A percentile compares a stretch with the other conserved stretches of the same genome.
These are phyloP conservation scores for Sarcophilus harrisii DNA, from an alignment of 2,797 vertebrate genomes.

Conservation along the genomic window DNA sequence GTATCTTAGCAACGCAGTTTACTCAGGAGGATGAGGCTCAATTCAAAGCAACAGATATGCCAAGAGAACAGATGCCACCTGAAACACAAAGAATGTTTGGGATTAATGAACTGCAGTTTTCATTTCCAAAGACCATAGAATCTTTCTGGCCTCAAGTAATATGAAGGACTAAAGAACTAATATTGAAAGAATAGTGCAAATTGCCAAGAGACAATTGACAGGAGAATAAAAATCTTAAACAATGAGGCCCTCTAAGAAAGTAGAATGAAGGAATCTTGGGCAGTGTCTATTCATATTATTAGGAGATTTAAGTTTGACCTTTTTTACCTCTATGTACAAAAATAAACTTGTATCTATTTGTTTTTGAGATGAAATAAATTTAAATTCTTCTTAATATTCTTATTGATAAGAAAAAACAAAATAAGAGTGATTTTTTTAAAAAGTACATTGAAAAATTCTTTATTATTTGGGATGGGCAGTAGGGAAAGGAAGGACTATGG, in stretches of 20 bases:
- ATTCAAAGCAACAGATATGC: constrained; percentile 70
- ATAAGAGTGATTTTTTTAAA: constrained; percentile 39
- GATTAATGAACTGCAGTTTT: constrained; percentile 76
- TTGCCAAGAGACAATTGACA: constrained; percentile 58
- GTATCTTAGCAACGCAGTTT: constrained; percentile 84
- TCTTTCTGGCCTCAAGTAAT: constrained; percentile 73
- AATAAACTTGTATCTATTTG: constrained; percentile 34
- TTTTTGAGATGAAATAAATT: constrained; percentile 50
- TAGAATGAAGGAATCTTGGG: constrained; percentile 66
- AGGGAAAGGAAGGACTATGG: not conserved
- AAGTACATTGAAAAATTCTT: constrained; percentile 46
- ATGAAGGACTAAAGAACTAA: constrained; percentile 61
- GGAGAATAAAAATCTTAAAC: constrained; percentile 64
- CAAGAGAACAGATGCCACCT: constrained; percentile 75
- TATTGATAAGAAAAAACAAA: constrained; percentile 58
- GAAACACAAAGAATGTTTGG: constrained; percentile 71
- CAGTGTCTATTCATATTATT: constrained; percentile 34
- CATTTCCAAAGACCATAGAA: constrained; percentile 70
- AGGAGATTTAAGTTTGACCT: constrained; percentile 37
- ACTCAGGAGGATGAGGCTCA: constrained; percentile 72
- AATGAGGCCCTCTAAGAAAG: constrained; percentile 66
- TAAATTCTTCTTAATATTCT: constrained; percentile 44
- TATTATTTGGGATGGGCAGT: not conserved
- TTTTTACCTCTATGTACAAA: constrained; percentile 43
- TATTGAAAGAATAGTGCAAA: constrained; percentile 61